Evolutionary conservation across 2,888 invertebrate species (phyloP).

Genomic region (Drosophila limbata): DNA sequence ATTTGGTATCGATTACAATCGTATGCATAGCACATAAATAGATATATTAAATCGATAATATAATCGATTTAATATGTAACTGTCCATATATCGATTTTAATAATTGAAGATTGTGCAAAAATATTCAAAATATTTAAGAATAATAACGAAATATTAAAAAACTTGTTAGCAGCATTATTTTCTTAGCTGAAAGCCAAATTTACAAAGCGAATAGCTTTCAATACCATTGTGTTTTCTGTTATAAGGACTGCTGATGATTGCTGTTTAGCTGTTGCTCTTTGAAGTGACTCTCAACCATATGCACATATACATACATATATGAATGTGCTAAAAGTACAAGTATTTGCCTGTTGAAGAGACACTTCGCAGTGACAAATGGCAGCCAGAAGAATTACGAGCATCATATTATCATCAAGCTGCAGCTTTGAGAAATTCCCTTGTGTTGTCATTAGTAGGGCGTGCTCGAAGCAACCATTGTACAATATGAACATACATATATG

Average conservation of each 20-base stretch:
- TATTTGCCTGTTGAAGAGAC: constrained; percentile 24
- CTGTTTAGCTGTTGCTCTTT: constrained; percentile 26
- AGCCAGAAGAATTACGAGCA: constrained; percentile 36
- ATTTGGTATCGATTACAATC: no score
- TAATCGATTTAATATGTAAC: not conserved
- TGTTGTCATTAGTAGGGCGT: constrained; percentile 60
- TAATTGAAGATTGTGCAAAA: not conserved
- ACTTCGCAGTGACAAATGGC: constrained; percentile 42
- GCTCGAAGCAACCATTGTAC: constrained; percentile 29
- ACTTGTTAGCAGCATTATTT: not conserved
- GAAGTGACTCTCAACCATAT: constrained; percentile 11
- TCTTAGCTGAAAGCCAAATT: no score
- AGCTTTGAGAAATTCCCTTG: constrained; percentile 49
- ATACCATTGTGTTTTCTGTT: not conserved
- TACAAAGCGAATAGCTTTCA: not conserved
- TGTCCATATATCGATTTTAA: not conserved
- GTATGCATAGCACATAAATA: no score
- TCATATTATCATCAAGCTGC: constrained; percentile 54
- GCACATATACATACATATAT: not conserved
- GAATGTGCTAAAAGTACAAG: not conserved
- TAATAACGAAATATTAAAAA: no score
- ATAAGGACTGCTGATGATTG: constrained; percentile 3
- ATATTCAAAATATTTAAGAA: not conserved
- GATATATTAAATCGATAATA: no score
- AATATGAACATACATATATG: not conserved